Conservation (phyloP, 2,113 vertebrate species). For the Chlamydotis undulata region DNA sequence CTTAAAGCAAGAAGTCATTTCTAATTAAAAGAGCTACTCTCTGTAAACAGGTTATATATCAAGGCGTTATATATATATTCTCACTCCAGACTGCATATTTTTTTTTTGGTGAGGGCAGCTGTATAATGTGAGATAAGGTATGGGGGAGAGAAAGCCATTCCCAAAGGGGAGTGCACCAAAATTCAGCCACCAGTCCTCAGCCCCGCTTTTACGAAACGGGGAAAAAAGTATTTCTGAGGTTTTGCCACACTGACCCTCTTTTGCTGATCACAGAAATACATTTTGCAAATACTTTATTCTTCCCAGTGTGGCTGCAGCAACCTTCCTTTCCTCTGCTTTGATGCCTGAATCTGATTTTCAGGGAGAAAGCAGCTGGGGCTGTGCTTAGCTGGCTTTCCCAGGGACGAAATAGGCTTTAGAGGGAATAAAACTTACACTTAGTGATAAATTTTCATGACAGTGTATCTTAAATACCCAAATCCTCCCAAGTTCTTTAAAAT, state of each 20-base stretch:
- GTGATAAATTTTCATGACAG: not conserved
- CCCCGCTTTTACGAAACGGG: not conserved
- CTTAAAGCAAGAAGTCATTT: not conserved
- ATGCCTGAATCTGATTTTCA: not conserved
- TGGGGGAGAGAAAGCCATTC: accelerated
- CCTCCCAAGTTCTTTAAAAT: not conserved
- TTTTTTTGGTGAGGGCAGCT: not conserved
- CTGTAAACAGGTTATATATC: not conserved
- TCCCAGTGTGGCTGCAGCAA: not conserved
- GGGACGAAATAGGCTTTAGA: not conserved
- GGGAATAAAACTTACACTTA: not conserved
- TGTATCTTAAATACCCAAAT: not conserved
- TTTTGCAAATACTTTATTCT: not conserved
- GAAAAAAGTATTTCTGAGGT: not conserved
- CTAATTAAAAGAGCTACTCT: not conserved
- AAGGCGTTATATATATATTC: not conserved
- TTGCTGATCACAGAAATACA: not conserved
- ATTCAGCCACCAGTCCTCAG: no score
- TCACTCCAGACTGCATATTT: not conserved
- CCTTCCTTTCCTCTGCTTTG: not conserved
- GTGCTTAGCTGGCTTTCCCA: not conserved
- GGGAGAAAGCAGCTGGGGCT: not conserved
- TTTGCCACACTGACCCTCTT: not conserved
- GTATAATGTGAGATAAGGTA: not conserved
- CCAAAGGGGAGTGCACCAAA: not conserved